Conservation (phyloP, 2,797 vertebrate species). For the Channa striata region DNA sequence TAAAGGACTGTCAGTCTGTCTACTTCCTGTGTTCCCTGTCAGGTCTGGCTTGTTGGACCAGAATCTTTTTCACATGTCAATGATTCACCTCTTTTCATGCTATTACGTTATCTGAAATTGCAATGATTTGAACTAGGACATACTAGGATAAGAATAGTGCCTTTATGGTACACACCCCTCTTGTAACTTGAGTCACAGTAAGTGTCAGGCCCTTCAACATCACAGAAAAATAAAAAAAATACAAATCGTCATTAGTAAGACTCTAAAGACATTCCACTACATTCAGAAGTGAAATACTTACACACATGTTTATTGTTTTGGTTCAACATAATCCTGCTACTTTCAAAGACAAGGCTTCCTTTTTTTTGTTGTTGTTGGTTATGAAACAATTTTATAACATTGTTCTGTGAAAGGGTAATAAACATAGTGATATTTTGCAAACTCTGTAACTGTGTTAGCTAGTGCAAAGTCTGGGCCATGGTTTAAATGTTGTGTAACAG, state of each 20-base stretch:
- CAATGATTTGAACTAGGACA: background rate
- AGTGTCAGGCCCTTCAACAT: no score
- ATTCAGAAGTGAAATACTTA: background rate
- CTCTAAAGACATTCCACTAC: background rate
- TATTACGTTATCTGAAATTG: background rate
- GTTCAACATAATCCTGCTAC: background rate
- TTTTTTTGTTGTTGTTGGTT: slow-evolving; percentile 20
- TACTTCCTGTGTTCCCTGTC: slow-evolving; percentile 28
- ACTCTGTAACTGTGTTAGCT: slow-evolving; percentile 25
- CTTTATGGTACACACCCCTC: background rate
- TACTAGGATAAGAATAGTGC: background rate
- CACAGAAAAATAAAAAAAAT: background rate
- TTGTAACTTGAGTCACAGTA: background rate
- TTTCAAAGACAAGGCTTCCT: slow-evolving; percentile 7
- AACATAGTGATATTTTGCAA: background rate
- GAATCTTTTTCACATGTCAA: slow-evolving; percentile 8
- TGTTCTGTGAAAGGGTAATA: slow-evolving; percentile 16
- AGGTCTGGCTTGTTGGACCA: slow-evolving; percentile 64
- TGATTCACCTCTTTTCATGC: background rate
- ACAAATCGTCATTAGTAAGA: background rate
- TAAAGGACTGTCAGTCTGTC: background rate
- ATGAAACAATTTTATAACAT: slow-evolving; percentile 16
- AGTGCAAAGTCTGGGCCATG: slow-evolving; percentile 46
- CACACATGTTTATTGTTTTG: background rate
- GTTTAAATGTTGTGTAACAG: slow-evolving; percentile 55